These are phyloP conservation scores for Microctenopoma stevenorrisi DNA, from an alignment of 2,797 vertebrate species.

Conservation along the genomic window DNA sequence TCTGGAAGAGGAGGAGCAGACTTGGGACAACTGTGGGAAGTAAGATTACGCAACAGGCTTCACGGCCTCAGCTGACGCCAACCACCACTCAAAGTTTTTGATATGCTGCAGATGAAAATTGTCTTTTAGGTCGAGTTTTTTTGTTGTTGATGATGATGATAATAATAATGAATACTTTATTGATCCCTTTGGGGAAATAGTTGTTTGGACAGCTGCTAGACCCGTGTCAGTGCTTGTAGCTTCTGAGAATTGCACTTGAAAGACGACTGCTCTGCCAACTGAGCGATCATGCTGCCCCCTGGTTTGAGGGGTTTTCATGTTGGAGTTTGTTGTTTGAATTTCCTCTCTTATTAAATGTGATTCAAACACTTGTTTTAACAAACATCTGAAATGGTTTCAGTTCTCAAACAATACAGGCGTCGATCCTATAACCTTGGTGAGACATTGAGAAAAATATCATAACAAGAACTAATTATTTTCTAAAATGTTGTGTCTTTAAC, in stretches of 20 bases:
- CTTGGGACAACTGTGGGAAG: slow-evolving; percentile 71
- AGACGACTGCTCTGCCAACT: too few species aligned
- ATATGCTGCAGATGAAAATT: not conserved
- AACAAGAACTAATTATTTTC: too few species aligned
- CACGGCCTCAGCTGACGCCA: slow-evolving; percentile 56
- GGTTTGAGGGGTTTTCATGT: not conserved
- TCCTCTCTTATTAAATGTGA: slow-evolving; percentile 7
- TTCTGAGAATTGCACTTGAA: too few species aligned
- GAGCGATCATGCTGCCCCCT: too few species aligned
- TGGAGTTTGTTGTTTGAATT: slow-evolving; percentile 12
- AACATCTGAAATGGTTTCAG: slow-evolving; percentile 45
- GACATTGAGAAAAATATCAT: not conserved
- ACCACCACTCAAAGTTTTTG: slow-evolving; percentile 19
- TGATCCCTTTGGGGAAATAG: too few species aligned
- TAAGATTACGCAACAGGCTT: slow-evolving; percentile 66
- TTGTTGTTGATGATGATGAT: not conserved
- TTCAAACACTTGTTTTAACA: slow-evolving; percentile 41
- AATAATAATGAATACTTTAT: too few species aligned
- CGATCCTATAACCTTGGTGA: not conserved
- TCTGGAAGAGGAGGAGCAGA: slow-evolving; percentile 65
- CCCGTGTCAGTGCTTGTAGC: too few species aligned
- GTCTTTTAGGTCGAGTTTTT: slow-evolving; percentile 2
- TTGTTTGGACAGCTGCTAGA: too few species aligned
- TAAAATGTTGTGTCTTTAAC: too few species aligned
- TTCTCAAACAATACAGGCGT: not conserved